Evolutionary conservation across 2,797 vertebrate genomes (phyloP), one percentile per base, ranked within the genome.

Genomic region (Botia almorhae): DNA sequence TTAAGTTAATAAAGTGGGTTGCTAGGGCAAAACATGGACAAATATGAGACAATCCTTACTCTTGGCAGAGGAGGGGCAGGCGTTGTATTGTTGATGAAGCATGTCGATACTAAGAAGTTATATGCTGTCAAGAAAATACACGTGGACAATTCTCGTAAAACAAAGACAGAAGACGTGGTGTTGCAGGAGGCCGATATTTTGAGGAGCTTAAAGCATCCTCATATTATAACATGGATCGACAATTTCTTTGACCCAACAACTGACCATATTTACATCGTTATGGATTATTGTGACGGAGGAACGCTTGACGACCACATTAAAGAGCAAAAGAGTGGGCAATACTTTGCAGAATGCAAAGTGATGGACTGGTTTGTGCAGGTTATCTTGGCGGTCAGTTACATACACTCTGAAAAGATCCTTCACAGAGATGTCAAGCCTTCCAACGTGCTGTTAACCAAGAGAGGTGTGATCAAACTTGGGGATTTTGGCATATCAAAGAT

Each of bases 361-460:
- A 94, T 94, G 93, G 78, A 87, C 0, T 95, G 94, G 94, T 95
- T 95, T 74, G 90, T 90, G 29, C 94, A 95, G 84, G 83, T 95
- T 12, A 85, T 89, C 1, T 79, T 91, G 91, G 95, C 94, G 0
- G 85, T 95, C 3, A 85, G 87, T 82, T 93, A 94, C 48, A 93
- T 95, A 79, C 94, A 95, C 76, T 48, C 68, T 5, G 76, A 86
- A 58, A 94, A 90, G 83, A 93, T 95, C 82, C 90, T 95, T 1
- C 94, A 96, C 87, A 89, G 95, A 82, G 95, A 95, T 82, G 93
- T 96, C 80, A 95, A 96, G 82, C 90, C 94, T 2, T 94, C 94
- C 14, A 96, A 96, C 60, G 91, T 95, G 1, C 90, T 96, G 60
- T 88, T 96, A 14, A 95, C 93, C 13, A 94, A 93, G 80, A 89